Percentiles rank a stretch among this genome's conserved stretches.
Evolutionary conservation across 2,113 vertebrate species (phyloP).

Genomic region (Orientallactaga bullata): DNA sequence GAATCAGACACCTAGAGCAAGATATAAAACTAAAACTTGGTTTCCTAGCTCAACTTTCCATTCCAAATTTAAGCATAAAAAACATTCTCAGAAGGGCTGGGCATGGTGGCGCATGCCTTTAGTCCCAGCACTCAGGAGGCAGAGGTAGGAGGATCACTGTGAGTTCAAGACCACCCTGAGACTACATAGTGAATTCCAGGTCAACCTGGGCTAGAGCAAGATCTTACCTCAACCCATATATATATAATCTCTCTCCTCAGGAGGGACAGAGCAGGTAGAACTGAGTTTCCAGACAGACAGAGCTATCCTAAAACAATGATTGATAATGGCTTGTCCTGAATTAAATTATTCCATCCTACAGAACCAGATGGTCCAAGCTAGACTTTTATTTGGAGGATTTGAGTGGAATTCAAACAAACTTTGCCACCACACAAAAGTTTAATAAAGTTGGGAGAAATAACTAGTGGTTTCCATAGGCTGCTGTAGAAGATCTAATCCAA

Average conservation of each 20-base stretch:
- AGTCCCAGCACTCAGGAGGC: too few species aligned
- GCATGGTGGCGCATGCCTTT: too few species aligned
- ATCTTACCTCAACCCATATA: too few species aligned
- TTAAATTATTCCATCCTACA: constrained; percentile 57
- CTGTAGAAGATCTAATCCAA: constrained; percentile 50
- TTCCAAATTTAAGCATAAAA: constrained; percentile 18
- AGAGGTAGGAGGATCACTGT: too few species aligned
- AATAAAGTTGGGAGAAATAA: constrained; percentile 61
- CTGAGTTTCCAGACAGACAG: constrained; percentile 32
- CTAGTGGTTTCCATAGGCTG: constrained; percentile 52
- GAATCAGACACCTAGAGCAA: constrained; percentile 39
- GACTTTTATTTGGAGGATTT: constrained; percentile 74
- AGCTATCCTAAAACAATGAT: constrained; percentile 43
- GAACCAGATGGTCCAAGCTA: constrained; percentile 71
- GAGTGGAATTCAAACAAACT: constrained; percentile 71
- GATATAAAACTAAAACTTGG: constrained; percentile 32
- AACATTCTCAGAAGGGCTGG: too few species aligned
- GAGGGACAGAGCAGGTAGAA: constrained; percentile 34
- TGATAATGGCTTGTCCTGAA: constrained; percentile 65
- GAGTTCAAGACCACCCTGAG: too few species aligned
- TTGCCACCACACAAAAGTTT: constrained; percentile 71
- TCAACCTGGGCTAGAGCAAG: too few species aligned
- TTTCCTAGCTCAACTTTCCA: constrained; percentile 18
- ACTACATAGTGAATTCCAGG: too few species aligned
- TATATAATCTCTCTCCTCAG: not conserved